Conservation (phyloP, 2,888 invertebrate species). For the Nebria brevicollis region DNA sequence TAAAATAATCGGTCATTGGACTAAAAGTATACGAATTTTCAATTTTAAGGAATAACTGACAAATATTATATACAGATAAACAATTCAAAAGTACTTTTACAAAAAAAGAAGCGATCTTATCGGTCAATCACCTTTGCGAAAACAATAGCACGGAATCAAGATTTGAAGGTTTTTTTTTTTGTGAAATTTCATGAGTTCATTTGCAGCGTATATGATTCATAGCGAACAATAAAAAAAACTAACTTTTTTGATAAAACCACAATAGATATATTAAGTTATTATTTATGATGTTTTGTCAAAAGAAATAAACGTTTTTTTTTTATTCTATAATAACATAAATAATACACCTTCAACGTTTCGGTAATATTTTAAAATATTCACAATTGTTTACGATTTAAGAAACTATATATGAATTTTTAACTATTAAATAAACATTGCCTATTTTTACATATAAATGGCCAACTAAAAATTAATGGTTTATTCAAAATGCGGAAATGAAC, state of each 20-base stretch:
- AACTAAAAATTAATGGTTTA: too few species aligned
- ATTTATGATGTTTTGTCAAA: too few species aligned
- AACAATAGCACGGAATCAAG: constrained; percentile 19
- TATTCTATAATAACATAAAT: too few species aligned
- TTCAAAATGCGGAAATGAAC: too few species aligned
- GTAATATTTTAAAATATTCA: too few species aligned
- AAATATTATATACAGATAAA: constrained; percentile 7
- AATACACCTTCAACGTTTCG: too few species aligned
- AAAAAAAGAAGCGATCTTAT: constrained; percentile 23
- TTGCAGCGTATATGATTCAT: constrained; percentile 3
- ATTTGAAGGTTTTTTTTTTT: background rate
- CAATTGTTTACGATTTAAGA: too few species aligned
- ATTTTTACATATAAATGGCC: too few species aligned
- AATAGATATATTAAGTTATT: background rate
- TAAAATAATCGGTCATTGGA: constrained; percentile 42
- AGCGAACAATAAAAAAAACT: background rate
- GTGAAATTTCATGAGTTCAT: constrained; percentile 7
- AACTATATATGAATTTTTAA: too few species aligned
- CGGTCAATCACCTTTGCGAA: constrained; percentile 35
- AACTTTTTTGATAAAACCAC: background rate
- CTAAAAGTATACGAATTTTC: background rate
- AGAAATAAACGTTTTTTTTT: too few species aligned
- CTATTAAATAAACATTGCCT: too few species aligned
- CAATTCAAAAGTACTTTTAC: background rate
- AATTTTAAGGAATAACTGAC: background rate